phyloP scores from a whole-genome alignment of 2,113 vertebrate genomes.

The Pangasianodon hypophthalmus region DNA sequence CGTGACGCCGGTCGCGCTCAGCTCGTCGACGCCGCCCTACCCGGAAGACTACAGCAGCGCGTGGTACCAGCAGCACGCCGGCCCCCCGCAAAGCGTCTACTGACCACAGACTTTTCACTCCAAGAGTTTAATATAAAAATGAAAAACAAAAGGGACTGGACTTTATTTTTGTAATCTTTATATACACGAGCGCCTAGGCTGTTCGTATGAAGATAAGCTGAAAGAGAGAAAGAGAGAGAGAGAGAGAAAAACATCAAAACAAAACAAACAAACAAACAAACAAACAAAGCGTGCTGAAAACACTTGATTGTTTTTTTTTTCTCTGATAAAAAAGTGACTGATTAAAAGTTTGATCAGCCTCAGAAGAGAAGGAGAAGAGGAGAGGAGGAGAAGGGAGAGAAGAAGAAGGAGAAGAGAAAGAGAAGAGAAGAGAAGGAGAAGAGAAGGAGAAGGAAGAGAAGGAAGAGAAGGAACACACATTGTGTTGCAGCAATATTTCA shows the following conservation, averaged over 20 bases:
- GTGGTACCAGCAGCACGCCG: conserved; percentile 92
- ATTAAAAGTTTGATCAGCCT: conserved; percentile 8
- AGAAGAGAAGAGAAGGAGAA: neutral
- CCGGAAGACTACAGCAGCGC: conserved; percentile 91
- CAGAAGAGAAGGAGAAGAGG: neutral
- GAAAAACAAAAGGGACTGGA: conserved; percentile 45
- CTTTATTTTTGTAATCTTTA: conserved; percentile 48
- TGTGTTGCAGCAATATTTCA: conserved; percentile 44
- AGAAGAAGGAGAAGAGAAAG: neutral
- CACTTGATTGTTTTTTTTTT: neutral
- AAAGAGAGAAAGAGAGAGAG: neutral
- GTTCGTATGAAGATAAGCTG: conserved; percentile 53
- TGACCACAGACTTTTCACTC: conserved; percentile 72
- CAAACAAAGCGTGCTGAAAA: neutral
- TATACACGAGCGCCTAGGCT: conserved; percentile 60
- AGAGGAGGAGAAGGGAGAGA: neutral
- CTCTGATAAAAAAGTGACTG: conserved; percentile 19
- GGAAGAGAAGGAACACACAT: neutral
- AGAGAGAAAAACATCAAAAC: neutral
- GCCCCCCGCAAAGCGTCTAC: conserved; percentile 89
- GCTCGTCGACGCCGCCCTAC: conserved; percentile 88
- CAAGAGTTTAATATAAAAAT: conserved; percentile 47
- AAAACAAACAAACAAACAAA: neutral
- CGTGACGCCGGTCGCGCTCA: conserved; percentile 84
- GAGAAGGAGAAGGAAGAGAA: neutral